Percentiles rank a stretch among this genome's conserved stretches.
These are phyloP conservation scores for Paguma larvata DNA, from an alignment of 2,797 vertebrate genomes.

Conservation along the genomic window DNA sequence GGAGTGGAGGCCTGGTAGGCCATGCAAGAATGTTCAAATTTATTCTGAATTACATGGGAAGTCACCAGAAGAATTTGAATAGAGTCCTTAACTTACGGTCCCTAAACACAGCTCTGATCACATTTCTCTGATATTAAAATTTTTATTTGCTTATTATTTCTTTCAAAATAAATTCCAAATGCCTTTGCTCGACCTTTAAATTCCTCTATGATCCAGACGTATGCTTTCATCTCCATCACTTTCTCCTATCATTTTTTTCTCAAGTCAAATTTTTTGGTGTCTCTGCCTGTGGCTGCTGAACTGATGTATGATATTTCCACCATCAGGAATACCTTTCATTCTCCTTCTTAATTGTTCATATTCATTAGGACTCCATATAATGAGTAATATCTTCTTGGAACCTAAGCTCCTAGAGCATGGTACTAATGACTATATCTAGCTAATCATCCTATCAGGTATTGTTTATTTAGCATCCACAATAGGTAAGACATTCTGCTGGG, in stretches of 20 bases:
- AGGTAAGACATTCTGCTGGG: neutral
- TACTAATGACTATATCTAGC: neutral
- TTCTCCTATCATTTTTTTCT: neutral
- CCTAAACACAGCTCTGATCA: neutral
- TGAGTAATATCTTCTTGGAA: neutral
- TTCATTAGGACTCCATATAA: neutral
- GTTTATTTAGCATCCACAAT: neutral
- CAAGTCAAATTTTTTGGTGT: fast-evolving
- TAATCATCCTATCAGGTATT: neutral
- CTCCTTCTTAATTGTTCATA: neutral
- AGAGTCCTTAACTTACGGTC: neutral
- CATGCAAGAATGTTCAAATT: neutral
- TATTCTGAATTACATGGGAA: neutral
- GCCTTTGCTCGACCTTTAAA: neutral
- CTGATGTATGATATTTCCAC: neutral
- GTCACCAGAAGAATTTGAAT: neutral
- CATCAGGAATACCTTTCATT: neutral
- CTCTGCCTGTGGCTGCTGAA: neutral
- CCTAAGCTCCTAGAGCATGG: neutral
- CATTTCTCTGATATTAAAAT: neutral
- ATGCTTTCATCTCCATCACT: neutral
- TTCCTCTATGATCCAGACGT: neutral
- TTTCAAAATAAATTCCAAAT: neutral
- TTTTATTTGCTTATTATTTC: constrained; percentile 11
- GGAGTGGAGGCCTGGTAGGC: neutral